Evolutionary conservation across 30 jellyfish, hydroid and myxozoan genomes (phyloP).

Genomic region (Phacellophora camtschatica): DNA sequence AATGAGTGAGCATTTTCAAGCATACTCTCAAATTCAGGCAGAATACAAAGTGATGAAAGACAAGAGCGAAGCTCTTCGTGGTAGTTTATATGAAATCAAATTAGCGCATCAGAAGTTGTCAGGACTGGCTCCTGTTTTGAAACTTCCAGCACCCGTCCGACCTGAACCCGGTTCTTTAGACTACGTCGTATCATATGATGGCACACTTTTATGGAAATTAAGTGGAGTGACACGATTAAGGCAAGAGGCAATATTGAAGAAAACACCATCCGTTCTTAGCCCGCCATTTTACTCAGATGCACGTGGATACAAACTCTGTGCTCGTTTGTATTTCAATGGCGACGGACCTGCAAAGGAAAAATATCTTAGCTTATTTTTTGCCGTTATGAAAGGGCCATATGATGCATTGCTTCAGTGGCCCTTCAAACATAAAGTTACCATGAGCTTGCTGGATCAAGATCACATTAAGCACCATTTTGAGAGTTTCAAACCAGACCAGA

Average conservation of each 20-base stretch:
- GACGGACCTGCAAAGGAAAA: constrained; percentile 39
- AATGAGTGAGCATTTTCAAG: constrained; percentile 7
- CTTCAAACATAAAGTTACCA: not conserved
- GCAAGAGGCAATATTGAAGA: constrained; percentile 42
- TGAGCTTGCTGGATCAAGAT: constrained; percentile 31
- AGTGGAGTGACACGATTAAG: not conserved
- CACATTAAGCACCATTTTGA: constrained; percentile 15
- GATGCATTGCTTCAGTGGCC: constrained; percentile 58
- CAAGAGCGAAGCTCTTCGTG: constrained; percentile 26
- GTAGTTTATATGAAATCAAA: constrained; percentile 1
- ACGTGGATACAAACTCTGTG: not conserved
- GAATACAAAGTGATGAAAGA: not conserved
- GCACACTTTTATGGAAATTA: constrained; percentile 38
- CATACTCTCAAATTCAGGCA: not conserved
- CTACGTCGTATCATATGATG: constrained; percentile 11
- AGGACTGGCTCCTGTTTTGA: not conserved
- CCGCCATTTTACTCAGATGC: constrained; percentile 37
- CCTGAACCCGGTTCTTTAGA: constrained; percentile 13
- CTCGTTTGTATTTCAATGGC: constrained; percentile 32
- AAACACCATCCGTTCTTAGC: constrained; percentile 17
- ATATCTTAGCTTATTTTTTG: constrained; percentile 25
- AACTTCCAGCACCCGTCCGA: constrained; percentile 28
- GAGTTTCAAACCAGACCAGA: constrained; percentile 25
- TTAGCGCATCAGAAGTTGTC: not conserved
- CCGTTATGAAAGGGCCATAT: constrained; percentile 46